Percentiles rank a stretch among this genome's conserved stretches.
Conservation (phyloP, 2,113 vertebrate genomes). For the Enhydra lutris region DNA sequence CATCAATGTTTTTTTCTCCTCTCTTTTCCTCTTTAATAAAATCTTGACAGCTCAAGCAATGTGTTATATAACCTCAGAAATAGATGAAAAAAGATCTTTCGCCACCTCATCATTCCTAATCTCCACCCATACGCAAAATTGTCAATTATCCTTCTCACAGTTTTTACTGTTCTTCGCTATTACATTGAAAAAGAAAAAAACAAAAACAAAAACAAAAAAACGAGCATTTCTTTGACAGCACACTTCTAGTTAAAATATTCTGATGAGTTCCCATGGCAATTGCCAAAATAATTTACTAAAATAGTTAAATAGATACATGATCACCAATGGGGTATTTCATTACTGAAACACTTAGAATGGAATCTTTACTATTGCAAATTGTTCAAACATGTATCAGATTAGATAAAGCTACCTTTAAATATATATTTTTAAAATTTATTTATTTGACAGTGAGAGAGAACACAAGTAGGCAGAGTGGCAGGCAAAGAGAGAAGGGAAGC, state of each 20-base stretch:
- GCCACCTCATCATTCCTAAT: background rate
- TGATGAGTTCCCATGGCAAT: background rate
- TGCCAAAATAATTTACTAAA: background rate
- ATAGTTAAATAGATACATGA: background rate
- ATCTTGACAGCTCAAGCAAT: background rate
- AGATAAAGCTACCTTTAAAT: background rate
- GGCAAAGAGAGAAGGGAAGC: no score
- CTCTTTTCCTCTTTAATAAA: constrained; percentile 43
- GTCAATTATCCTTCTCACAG: background rate
- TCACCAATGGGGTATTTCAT: background rate
- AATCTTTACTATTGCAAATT: background rate
- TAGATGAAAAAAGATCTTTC: background rate
- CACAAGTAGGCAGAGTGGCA: no score
- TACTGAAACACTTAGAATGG: background rate
- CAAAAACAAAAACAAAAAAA: background rate
- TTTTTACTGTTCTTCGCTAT: background rate
- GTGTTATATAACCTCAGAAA: background rate
- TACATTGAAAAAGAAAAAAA: background rate
- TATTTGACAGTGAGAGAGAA: no score
- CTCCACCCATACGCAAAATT: background rate
- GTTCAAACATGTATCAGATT: background rate
- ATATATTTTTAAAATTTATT: no score
- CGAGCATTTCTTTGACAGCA: background rate
- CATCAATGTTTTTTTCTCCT: background rate
- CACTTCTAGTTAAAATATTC: background rate